Evolutionary conservation across 1,140 invertebrate genomes (phyloP), one percentile per base, ranked within the genome.

Genomic region (Uloborus diversus): DNA sequence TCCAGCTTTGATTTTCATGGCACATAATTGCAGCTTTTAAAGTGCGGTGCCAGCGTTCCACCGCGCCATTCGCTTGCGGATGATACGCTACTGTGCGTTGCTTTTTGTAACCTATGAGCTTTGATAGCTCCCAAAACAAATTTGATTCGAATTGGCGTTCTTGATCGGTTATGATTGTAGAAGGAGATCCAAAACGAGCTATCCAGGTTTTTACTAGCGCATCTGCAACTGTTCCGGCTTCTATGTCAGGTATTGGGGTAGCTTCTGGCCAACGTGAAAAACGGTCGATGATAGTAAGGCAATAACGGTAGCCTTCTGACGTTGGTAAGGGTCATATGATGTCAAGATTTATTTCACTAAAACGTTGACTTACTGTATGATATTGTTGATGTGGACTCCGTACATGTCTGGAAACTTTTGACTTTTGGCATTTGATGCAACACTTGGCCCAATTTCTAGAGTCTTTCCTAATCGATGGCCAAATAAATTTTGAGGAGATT

Each of bases 261-360:
- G 86, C 86, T 82, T 89, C 88, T 0, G 85, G 85, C 85, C 84
- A 89, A 17, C 86, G 69, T 0, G 87, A 86, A 78, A 85, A 89
- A 4, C 87, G 69, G 68, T 89, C 86, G 3, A 88, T 85, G 14
- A 85, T 83, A 0, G 88, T 89, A 1, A 89, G 81, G 9, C 82
- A 80, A 71, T 89, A 89, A 13, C 30, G 47, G 57, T 79, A 85
- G 20, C 84, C 86, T 17, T 85, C 82, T 83, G 3, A 64, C 57
- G 20, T 86, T 86, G 1, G 90, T 57, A 0, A 86, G 88, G 0
- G 49, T 51, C 87, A 86, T 9, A 90, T 83, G 1, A 90, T 83
- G 82, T 90, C 89, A 0, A 90, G 80, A 81, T 90, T 86, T 0
- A 89, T 80, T 65, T 88, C 85, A 1, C 82, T 49, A 71, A 89